Evolutionary conservation across 1,140 invertebrate species (phyloP).

Genomic region (Ceratina australensis): DNA sequence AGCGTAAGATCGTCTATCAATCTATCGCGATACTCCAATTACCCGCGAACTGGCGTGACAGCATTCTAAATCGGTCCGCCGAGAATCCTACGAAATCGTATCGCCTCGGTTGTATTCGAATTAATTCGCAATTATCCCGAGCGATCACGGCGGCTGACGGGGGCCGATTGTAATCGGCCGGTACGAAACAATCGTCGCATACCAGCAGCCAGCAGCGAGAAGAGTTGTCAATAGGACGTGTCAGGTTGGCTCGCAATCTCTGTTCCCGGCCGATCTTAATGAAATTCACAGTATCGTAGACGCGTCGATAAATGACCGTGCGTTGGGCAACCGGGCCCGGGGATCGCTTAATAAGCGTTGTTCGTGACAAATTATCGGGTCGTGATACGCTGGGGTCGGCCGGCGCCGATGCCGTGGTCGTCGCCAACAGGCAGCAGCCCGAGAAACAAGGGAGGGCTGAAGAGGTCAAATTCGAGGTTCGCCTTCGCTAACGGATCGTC

Average conservation of each 20-base stretch:
- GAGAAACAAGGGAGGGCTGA: conserved; percentile 42
- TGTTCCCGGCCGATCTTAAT: conserved; percentile 66
- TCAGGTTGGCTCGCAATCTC: conserved; percentile 24
- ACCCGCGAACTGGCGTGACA: neutral
- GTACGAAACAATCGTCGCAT: conserved; percentile 5
- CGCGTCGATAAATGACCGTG: conserved; percentile 76
- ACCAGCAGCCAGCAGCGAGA: conserved; percentile 13
- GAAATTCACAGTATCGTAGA: conserved; percentile 75
- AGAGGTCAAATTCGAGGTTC: conserved; percentile 44
- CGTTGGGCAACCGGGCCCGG: conserved; percentile 58
- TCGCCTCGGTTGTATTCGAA: neutral
- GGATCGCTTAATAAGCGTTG: conserved; percentile 78
- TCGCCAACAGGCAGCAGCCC: conserved; percentile 46
- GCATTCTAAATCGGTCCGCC: neutral
- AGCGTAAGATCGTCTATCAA: neutral
- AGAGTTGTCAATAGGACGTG: conserved; percentile 33
- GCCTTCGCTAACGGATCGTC: conserved; percentile 73
- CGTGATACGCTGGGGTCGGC: conserved; percentile 71
- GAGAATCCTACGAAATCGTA: neutral
- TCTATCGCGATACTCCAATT: neutral
- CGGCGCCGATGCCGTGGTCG: neutral
- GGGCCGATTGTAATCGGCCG: neutral
- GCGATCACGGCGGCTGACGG: neutral
- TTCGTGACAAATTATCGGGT: conserved; percentile 77
- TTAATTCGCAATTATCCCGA: conserved; percentile 24